Evolutionary conservation across 2,888 invertebrate species (phyloP).

Genomic region (Allophyes oxyacanthae): DNA sequence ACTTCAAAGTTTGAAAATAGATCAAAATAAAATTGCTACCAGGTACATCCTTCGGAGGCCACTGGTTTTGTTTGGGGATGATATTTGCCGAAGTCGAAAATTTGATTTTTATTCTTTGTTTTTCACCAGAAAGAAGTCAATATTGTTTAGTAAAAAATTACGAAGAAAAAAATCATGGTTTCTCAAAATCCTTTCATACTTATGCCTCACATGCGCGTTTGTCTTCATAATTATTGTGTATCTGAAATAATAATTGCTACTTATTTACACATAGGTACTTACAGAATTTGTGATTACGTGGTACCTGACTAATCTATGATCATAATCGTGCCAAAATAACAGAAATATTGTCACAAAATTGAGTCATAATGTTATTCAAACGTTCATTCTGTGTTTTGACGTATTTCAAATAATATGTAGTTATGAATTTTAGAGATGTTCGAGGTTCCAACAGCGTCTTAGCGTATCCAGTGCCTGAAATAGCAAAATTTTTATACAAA

Average conservation of each 20-base stretch:
- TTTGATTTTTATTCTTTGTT: conserved; percentile 33
- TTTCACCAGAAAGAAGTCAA: conserved; percentile 19
- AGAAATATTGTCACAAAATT: conserved; percentile 11
- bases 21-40: conserved; percentile 53
- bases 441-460: too few relatives aligned
- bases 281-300: too few relatives aligned
- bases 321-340: background rate
- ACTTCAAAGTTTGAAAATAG: conserved; percentile 52
- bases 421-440: too few relatives aligned
- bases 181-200: background rate
- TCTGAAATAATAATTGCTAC: too few relatives aligned
- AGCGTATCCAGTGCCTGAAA: too few relatives aligned
- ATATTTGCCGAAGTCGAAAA: conserved; percentile 30
- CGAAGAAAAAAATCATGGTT: conserved; percentile 10
- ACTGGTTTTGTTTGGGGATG: conserved; percentile 29
- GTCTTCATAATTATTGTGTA: too few relatives aligned
- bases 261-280: too few relatives aligned
- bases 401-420: conserved; percentile 3
- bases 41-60: conserved; percentile 13
- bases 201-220: too few relatives aligned
- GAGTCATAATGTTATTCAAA: conserved; percentile 32
- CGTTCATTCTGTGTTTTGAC: conserved; percentile 17
- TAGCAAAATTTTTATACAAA: too few relatives aligned
- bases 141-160: conserved; percentile 13
- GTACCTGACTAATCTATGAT: too few relatives aligned